Base-by-base conservation (phyloP, 2,797 vertebrate species). In the Hyperoplus lanceolatus region DNA sequence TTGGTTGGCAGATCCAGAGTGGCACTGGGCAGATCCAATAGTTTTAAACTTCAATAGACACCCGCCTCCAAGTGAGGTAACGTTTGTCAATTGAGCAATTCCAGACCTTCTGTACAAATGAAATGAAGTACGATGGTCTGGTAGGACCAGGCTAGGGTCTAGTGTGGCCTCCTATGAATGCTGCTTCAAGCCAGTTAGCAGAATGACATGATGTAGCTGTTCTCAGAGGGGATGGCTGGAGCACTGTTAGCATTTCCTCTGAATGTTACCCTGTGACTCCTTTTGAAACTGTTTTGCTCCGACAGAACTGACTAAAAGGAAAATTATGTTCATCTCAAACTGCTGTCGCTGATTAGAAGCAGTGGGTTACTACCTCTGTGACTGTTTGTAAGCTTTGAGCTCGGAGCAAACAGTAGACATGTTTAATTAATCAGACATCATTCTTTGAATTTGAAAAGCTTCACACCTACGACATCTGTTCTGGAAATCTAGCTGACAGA, bases 351-450 rank as follows among this genome's bases (percentile, higher is more conserved):
- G 16, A 66, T 56, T 41, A 10, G 53, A 53, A 13, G 67, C 70
- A 10, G 69, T n/a, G 42, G 51, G 14, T 77, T 65, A 21, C 57
- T 65, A 21, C 57, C 61, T 64, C 36, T 49, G 12, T 51, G 4
- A 38, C 45, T 53, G 70, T 70, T 77, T 57, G 63, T 53, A n/a
- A 50, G 77, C 59, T 61, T 77, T 66, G 49, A 53, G 67, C 68
- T 62, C 0, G 0, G 43, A 68, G 68, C 49, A 67, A 50, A 82
- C 64, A n/a, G n/a, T n/a, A 64, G 74, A 56, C 60, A 54, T 55
- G 39, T 86, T 84, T 81, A 69, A 86, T 78, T 64, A 80, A 51
- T 65, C 68, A 70, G 73, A 29, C 29, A 29, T 10, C 53, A 64
- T 53, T 78, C 41, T 75, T 75, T 78, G 73, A 76, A 70, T 82